A percentile compares a stretch with the other conserved stretches of the same genome.
Conservation (phyloP, 1,140 invertebrate genomes). For the Neoseiulus cucumeris region DNA sequence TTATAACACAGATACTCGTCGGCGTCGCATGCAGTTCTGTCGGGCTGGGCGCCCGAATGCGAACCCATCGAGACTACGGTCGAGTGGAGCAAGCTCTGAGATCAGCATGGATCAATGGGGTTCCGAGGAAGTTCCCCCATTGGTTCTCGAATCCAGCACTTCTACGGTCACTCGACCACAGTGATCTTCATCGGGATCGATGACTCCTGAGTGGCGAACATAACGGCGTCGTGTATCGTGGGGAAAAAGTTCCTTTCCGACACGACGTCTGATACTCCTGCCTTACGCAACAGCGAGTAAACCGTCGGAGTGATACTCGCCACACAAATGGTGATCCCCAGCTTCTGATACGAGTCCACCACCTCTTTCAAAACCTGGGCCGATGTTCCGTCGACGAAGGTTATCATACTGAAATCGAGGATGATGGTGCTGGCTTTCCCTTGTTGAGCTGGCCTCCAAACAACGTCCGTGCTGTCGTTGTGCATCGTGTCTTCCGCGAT, state of each 20-base stretch:
- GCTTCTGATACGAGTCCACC: slow-evolving; percentile 16
- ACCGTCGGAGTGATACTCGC: slow-evolving; percentile 31
- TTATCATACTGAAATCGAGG: background rate
- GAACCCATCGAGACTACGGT: no score
- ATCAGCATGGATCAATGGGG: no score
- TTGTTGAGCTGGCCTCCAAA: slow-evolving; percentile 17
- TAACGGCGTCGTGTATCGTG: slow-evolving; percentile 47
- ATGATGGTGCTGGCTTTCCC: slow-evolving; percentile 16
- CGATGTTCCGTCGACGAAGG: background rate
- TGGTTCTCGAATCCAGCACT: no score
- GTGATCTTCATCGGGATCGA: no score
- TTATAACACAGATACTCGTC: no score
- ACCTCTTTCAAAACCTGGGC: slow-evolving; percentile 9
- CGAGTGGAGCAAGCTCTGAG: no score
- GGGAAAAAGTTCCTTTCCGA: slow-evolving; percentile 37
- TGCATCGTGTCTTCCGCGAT: slow-evolving; percentile 2
- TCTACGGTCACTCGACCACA: no score
- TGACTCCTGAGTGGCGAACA: background rate
- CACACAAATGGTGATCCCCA: slow-evolving; percentile 15
- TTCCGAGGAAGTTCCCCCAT: no score
- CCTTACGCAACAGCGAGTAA: slow-evolving; percentile 35
- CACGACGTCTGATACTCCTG: slow-evolving; percentile 34
- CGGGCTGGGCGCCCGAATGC: no score
- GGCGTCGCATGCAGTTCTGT: no score
- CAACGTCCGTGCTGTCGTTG: background rate